phyloP scores from a whole-genome alignment of 2,888 invertebrate species.

The Platycheirus rosarum region DNA sequence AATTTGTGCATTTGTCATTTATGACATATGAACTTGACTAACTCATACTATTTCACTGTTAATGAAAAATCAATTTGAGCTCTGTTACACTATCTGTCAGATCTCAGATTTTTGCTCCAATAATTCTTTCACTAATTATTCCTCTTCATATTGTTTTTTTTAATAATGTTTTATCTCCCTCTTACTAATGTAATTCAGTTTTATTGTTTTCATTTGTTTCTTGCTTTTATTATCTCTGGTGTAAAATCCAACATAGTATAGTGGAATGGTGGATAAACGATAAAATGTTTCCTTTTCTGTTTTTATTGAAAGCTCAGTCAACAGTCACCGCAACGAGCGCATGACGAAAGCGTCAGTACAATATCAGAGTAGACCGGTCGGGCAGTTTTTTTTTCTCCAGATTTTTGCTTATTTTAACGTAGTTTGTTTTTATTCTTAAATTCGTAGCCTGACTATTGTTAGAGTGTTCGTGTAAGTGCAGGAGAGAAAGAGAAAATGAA shows the following conservation, averaged over 20 bases:
- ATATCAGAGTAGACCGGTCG: constrained; percentile 43
- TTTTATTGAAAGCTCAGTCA: constrained; percentile 67
- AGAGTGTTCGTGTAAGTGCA: constrained; percentile 31
- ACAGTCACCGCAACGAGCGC: constrained; percentile 68
- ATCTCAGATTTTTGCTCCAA: constrained; percentile 28
- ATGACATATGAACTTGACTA: constrained; percentile 26
- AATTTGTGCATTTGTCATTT: background rate
- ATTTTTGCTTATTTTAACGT: constrained; percentile 38
- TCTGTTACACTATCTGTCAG: background rate
- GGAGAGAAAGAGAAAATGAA: constrained; percentile 61
- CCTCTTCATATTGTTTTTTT: background rate
- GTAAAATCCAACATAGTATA: constrained; percentile 18
- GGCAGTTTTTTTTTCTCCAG: constrained; percentile 25
- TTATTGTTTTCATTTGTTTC: constrained; percentile 15
- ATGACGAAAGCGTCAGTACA: constrained; percentile 65
- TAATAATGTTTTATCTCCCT: background rate
- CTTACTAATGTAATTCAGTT: background rate
- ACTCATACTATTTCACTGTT: constrained; percentile 6
- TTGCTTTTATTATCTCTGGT: constrained; percentile 12
- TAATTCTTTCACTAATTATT: constrained; percentile 31
- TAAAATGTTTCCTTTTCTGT: constrained; percentile 41
- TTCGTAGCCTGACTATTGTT: constrained; percentile 34
- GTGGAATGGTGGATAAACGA: constrained; percentile 43
- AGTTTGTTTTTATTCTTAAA: constrained; percentile 70
- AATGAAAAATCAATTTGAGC: constrained; percentile 5